phyloP scores from a whole-genome alignment of 1,140 invertebrate genomes.

The Zophobas morio region DNA sequence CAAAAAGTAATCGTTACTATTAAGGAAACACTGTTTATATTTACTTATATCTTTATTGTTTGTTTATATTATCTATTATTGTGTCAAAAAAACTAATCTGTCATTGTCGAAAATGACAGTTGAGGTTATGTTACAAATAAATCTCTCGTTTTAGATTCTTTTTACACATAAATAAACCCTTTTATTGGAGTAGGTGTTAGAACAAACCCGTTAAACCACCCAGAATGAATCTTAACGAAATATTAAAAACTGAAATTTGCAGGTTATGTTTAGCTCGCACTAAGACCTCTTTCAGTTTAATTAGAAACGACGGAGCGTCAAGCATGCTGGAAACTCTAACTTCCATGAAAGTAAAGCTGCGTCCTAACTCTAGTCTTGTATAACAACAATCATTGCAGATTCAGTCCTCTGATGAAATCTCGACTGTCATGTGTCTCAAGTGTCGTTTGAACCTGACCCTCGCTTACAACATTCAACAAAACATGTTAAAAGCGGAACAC shows the following conservation, averaged over 20 bases:
- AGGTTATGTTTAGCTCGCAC: neutral
- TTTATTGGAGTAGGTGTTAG: no score
- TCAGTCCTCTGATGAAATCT: neutral
- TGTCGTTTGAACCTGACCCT: constrained; percentile 1
- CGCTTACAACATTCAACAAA: neutral
- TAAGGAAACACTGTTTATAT: neutral
- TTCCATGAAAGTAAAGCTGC: neutral
- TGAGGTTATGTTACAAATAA: no score
- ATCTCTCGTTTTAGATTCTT: no score
- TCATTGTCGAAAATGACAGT: no score
- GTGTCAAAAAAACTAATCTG: no score
- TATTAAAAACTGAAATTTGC: neutral
- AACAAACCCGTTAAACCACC: no score
- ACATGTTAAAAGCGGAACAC: neutral
- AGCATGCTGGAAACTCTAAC: neutral
- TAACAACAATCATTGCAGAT: neutral
- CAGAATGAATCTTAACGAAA: neutral
- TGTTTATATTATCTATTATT: no score
- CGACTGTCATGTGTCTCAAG: neutral
- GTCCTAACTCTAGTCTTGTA: neutral
- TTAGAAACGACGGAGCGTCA: neutral
- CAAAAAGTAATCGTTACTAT: constrained; percentile 29
- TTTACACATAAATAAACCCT: no score
- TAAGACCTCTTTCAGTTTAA: neutral
- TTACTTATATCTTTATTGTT: no score